Base-by-base conservation (phyloP, 2,113 vertebrate species). In the Xenopus laevis region DNA sequence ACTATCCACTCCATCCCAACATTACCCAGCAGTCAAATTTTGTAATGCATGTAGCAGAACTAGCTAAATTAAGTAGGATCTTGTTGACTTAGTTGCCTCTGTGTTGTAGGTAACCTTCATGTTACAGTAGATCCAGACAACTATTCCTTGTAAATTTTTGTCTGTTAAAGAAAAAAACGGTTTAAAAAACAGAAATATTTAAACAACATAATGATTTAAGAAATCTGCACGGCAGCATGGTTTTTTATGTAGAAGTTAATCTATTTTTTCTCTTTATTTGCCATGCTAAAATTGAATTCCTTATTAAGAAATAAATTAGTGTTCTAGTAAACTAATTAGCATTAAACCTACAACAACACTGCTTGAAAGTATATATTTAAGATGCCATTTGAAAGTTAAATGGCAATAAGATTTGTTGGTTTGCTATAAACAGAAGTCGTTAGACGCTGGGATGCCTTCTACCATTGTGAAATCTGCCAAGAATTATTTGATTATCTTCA, bases 391-490 rank as follows among this genome's bases (percentile, higher is more conserved):
- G 82, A 74, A 79, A 89, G 83, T 66, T 83, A 82, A 77, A 86
- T 72, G 79, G 87, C 82, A 84, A 87, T 82, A 83, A 88, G 85
- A 78, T 85, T 85, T 87, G 86, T 75, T 86, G 88, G 83, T 83
- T 74, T 81, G 79, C 86, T 74, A 82, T 90, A 88, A 89, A 89
- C 80, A 88, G 82, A 90, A 86, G 79, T 53, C 73, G 86, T 88
- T 87, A 88, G 81, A 84, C 85, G 86, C 81, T 64, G 13, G 68
- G 46, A 85, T 84, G 78, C 59, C 87, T 89, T 81, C 66, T 74
- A 67, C 53, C 68, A 79, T 85, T 86, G 74, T 84, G 70, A 82
- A 84, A 86, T 85, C 73, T 86, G 85, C 77, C 83, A 87, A 83
- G 84, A 88, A 85, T 81, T 87, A 83, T 84, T 88, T 89, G 79